These are phyloP conservation scores for Drosophila jambulina DNA, from an alignment of 1,140 invertebrate genomes.

Conservation along the genomic window DNA sequence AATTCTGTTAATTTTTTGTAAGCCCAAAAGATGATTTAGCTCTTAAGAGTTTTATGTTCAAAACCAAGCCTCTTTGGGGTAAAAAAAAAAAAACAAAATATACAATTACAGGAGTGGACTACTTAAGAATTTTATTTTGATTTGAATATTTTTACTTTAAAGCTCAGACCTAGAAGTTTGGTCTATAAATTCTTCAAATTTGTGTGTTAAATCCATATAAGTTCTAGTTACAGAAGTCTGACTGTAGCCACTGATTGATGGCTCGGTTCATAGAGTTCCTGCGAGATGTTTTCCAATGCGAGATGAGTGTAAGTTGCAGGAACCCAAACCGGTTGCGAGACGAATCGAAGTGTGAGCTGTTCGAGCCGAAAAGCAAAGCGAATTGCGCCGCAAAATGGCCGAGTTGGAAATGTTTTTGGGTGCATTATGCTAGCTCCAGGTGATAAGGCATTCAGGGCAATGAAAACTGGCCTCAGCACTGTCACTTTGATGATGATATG, in stretches of 20 bases:
- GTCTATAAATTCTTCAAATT: neutral
- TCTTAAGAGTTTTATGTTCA: neutral
- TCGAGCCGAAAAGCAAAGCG: constrained; percentile 4
- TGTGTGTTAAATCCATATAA: too few relatives aligned
- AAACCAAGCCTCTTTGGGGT: neutral
- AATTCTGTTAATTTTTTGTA: neutral
- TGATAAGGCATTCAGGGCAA: constrained; percentile 25
- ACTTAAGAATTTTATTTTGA: neutral
- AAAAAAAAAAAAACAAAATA: neutral
- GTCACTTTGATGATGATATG: constrained; percentile 24
- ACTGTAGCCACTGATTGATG: constrained; percentile 39
- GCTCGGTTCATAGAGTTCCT: constrained; percentile 27
- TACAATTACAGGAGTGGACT: neutral
- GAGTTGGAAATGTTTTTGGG: constrained; percentile 9
- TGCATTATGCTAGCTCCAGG: constrained; percentile 12
- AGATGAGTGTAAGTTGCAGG: constrained; percentile 32
- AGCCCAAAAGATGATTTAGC: too few relatives aligned
- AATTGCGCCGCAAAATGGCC: constrained; percentile 19
- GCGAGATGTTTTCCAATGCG: constrained; percentile 16
- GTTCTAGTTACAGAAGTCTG: neutral
- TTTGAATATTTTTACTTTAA: too few relatives aligned
- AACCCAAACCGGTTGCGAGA: constrained; percentile 45
- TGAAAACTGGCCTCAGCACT: constrained; percentile 16
- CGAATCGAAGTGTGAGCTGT: constrained; percentile 15
- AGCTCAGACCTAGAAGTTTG: too few relatives aligned